Conservation (phyloP, 2,888 invertebrate species). For the Volucella bombylans region DNA sequence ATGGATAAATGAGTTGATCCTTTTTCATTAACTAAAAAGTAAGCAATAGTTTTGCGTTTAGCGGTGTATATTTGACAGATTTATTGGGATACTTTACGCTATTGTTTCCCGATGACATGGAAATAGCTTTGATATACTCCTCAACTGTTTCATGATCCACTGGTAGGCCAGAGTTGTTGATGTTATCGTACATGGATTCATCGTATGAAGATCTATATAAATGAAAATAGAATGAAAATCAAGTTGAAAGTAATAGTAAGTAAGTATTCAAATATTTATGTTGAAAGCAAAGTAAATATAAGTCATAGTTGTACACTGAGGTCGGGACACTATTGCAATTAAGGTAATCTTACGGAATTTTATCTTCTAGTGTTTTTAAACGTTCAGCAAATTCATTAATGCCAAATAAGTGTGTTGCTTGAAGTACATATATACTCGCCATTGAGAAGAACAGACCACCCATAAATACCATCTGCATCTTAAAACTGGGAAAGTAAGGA, state of each 20-base stretch:
- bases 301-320: no score
- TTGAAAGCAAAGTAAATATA: no score
- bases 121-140: conserved; percentile 81
- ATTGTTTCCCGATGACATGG: conserved; percentile 77
- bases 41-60: neutral
- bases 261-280: no score
- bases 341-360: no score
- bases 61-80: neutral
- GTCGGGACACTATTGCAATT: no score
- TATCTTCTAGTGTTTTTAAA: no score
- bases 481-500: no score
- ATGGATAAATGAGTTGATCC: conserved; percentile 62
- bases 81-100: conserved; percentile 76
- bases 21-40: conserved; percentile 58
- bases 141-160: conserved; percentile 80
- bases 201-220: conserved; percentile 75
- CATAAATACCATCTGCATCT: no score
- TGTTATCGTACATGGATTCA: conserved; percentile 78
- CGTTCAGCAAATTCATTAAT: no score
- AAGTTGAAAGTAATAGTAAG: neutral
- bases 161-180: conserved; percentile 76
- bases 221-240: neutral
- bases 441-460: no score
- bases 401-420: no score
- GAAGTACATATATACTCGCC: no score